phyloP scores from a whole-genome alignment of 1,140 invertebrate species.

The Neodiprion pinetum region DNA sequence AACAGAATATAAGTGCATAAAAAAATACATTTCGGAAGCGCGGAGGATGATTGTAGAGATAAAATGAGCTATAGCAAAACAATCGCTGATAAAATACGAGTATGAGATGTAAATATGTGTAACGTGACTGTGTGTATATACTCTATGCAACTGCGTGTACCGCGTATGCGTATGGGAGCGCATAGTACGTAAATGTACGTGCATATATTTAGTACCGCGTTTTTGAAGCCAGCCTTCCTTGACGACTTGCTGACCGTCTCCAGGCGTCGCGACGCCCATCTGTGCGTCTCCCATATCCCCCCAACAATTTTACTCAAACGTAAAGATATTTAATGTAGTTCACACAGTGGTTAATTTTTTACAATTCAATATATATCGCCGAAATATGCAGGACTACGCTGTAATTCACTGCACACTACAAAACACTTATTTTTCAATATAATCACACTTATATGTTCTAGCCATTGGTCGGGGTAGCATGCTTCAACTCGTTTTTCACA shows the following conservation, averaged over 20 bases:
- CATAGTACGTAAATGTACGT: neutral
- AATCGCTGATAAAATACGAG: neutral
- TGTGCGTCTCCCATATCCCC: conserved; percentile 53
- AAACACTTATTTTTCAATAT: neutral
- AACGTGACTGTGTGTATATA: neutral
- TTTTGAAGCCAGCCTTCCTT: conserved; percentile 87
- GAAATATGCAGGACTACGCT: neutral
- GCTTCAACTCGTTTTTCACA: neutral
- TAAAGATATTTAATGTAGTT: neutral
- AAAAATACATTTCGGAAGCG: conserved; percentile 12
- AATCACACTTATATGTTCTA: neutral
- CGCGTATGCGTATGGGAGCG: neutral
- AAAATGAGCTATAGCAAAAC: conserved; percentile 14
- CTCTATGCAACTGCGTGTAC: too few species aligned
- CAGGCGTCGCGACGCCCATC: conserved; percentile 58
- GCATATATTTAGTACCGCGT: conserved; percentile 60
- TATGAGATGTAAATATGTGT: neutral
- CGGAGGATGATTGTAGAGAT: conserved; percentile 13
- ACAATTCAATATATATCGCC: neutral
- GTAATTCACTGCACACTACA: neutral
- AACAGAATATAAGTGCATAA: conserved; percentile 13
- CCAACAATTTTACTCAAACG: neutral
- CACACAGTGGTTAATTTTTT: neutral
- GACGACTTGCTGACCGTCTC: conserved; percentile 63
- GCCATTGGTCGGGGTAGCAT: neutral